Base-by-base conservation (phyloP, 2,888 invertebrate genomes). In the Ariolimax columbianus region DNA sequence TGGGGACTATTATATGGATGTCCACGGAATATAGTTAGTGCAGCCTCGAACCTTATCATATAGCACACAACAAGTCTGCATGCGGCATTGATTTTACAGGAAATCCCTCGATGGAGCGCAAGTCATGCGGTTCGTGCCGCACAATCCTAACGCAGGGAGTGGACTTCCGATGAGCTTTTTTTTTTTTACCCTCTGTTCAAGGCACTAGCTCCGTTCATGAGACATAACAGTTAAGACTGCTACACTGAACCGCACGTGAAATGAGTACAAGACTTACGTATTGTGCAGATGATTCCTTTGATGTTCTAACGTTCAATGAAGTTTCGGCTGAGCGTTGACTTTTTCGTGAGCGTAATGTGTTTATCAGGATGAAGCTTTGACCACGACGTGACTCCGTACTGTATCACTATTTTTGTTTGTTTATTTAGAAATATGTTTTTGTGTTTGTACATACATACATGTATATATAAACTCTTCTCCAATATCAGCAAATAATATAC, bases 51-150 rank as follows among this genome's bases (percentile, higher is more conserved):
- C 36, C 68, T 68, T 36, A 36, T 68, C 14, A 14, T 47, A 14
- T 47, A 14, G 7, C 47, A 73, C 43, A 73, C 3, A 73, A 43
- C 73, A 40, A 73, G 47, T 0, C 73, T 73, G 47, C 73, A 47
- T 47, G 73, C 36, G 6, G 43, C 43, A 73, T 73, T 73, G 73
- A 73, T 70, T 70, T 70, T 70, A 70, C 70, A 19, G 70, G 38
- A 70, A 70, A 70, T 70, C 70, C 26, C 70, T 70, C 70, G 11
- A 40, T 70, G 36, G 36, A 70, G 36, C 70, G 70, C 70, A 38
- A 70, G 70, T 40, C 36, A 36, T 70, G 38, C 70, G 38, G 40
- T 70, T 68, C 38, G 70, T 70, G 70, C 70, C 70, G 19, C 70
- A 70, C 70, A 70, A 70, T 70, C 23, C 70, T 17, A 38, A 38